These are phyloP conservation scores for Pinctada fucata DNA, from an alignment of 2,888 invertebrate species.

Conservation along the genomic window DNA sequence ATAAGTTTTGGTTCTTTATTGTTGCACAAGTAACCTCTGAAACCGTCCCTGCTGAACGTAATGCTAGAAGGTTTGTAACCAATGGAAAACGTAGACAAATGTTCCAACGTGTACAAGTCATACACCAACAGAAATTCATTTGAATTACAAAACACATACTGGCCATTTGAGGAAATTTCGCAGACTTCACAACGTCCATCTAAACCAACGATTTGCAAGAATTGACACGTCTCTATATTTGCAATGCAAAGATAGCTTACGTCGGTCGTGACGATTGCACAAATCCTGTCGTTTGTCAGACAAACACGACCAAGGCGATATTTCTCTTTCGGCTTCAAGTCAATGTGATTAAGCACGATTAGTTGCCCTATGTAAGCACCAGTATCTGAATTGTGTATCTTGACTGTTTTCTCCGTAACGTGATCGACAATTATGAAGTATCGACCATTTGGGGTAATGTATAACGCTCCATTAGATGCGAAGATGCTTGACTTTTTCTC, in stretches of 20 bases:
- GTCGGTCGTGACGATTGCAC: constrained; percentile 70
- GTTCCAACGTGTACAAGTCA: constrained; percentile 67
- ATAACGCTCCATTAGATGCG: constrained; percentile 71
- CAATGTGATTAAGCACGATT: constrained; percentile 73
- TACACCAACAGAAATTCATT: constrained; percentile 67
- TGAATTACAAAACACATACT: constrained; percentile 71
- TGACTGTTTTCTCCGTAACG: constrained; percentile 71
- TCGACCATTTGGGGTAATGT: constrained; percentile 67
- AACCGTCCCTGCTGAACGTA: constrained; percentile 65
- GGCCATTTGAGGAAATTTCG: constrained; percentile 66
- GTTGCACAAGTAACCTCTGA: constrained; percentile 66
- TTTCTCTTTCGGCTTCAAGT: constrained; percentile 66
- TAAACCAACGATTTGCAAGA: constrained; percentile 68
- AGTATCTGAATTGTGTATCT: constrained; percentile 69
- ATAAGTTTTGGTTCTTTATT: constrained; percentile 63
- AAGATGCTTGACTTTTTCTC: constrained; percentile 61
- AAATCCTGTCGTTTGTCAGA: constrained; percentile 65
- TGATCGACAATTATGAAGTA: constrained; percentile 71
- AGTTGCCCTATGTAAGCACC: constrained; percentile 73
- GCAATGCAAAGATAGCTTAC: constrained; percentile 73
- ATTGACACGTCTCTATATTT: constrained; percentile 63
- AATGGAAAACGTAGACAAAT: constrained; percentile 49
- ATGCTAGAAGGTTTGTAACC: constrained; percentile 62
- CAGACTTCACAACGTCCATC: constrained; percentile 69
- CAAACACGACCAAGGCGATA: constrained; percentile 66